A percentile compares a stretch with the other conserved stretches of the same genome.
Evolutionary conservation across 2,888 invertebrate species (phyloP).

Genomic region (Hypercompe scribonia): DNA sequence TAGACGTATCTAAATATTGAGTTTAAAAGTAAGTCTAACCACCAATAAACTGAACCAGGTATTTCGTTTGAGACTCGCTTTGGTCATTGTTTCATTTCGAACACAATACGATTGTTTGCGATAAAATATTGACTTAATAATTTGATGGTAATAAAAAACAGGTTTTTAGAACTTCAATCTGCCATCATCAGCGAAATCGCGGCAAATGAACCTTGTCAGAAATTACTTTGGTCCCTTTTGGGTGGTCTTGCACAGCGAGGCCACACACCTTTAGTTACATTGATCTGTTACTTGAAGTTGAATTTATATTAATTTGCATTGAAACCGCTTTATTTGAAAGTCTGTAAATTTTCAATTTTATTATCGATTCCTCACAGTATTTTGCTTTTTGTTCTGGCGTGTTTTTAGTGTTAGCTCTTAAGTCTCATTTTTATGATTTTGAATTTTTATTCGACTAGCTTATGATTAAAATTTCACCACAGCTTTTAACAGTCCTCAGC

Average conservation of each 20-base stretch:
- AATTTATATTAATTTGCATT: conserved; percentile 53
- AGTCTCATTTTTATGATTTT: conserved; percentile 1
- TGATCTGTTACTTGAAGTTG: conserved; percentile 52
- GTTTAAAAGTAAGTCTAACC: not conserved
- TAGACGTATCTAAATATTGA: too few species aligned
- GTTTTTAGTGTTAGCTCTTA: conserved; percentile 8
- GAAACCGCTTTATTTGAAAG: conserved; percentile 56
- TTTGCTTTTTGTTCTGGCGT: not conserved
- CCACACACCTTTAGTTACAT: conserved; percentile 63
- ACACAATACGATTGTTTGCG: conserved; percentile 2
- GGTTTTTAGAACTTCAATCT: conserved; percentile 3
- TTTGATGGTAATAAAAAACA: conserved; percentile 1
- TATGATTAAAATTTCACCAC: not conserved
- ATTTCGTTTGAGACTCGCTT: not conserved
- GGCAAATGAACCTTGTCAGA: conserved; percentile 13
- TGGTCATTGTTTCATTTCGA: not conserved
- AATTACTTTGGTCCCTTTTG: conserved; percentile 41
- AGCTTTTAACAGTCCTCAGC: too few species aligned
- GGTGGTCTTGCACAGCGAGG: conserved; percentile 60
- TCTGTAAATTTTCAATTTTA: conserved; percentile 64
- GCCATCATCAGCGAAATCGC: conserved; percentile 9
- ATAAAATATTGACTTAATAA: conserved; percentile 7
- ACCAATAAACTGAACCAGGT: not conserved
- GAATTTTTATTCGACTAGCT: not conserved
- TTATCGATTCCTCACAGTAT: conserved; percentile 45